Evolutionary conservation across 2,888 invertebrate genomes (phyloP).

Genomic region (Melinaea menophilus): DNA sequence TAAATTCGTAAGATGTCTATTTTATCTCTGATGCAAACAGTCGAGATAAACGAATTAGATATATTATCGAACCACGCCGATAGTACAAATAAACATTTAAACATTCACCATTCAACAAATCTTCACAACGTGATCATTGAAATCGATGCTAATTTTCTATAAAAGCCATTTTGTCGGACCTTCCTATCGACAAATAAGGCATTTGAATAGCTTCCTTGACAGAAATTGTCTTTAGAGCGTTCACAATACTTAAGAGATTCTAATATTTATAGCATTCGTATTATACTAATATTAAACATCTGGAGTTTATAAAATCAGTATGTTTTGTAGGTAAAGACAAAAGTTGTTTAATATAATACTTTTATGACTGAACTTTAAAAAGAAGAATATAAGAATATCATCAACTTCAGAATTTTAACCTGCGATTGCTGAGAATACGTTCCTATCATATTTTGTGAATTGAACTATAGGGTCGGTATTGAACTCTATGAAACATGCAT

Average conservation of each 20-base stretch:
- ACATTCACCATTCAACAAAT: conserved; percentile 30
- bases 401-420: too few relatives aligned
- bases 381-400: too few relatives aligned
- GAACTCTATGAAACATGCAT: too few relatives aligned
- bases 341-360: too few relatives aligned
- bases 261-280: background rate
- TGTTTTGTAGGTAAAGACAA: too few relatives aligned
- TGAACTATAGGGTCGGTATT: too few relatives aligned
- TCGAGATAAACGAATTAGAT: conserved; percentile 43
- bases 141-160: conserved; percentile 22
- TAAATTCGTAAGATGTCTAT: background rate
- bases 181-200: conserved; percentile 20
- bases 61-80: conserved; percentile 35
- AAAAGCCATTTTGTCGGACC: conserved; percentile 18
- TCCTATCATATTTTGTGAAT: too few relatives aligned
- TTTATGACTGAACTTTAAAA: too few relatives aligned
- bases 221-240: conserved; percentile 17
- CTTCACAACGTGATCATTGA: conserved; percentile 41
- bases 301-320: too few relatives aligned
- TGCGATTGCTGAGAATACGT: too few relatives aligned
- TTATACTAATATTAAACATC: background rate
- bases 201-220: conserved; percentile 18
- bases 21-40: conserved; percentile 35
- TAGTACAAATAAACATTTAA: conserved; percentile 41
- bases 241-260: conserved; percentile 5